A percentile compares a stretch with the other conserved stretches of the same genome.
Evolutionary conservation across 2,888 invertebrate species (phyloP).

Genomic region (Calliphora vomitoria): DNA sequence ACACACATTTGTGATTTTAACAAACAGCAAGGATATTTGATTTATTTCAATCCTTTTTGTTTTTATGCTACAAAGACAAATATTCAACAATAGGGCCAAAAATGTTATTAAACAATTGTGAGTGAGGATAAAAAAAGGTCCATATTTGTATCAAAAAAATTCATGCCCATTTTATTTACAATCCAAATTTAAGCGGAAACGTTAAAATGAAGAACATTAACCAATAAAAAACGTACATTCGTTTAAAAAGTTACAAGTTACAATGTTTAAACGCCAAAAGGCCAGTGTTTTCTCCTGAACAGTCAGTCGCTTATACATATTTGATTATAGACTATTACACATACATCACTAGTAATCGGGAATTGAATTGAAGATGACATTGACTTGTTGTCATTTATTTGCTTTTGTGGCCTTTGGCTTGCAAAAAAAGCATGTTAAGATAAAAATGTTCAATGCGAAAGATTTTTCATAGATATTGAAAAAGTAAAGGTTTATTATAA

Average conservation of each 20-base stretch:
- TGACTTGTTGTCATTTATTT: conserved; percentile 35
- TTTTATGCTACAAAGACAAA: neutral
- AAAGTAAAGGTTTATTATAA: too few species aligned
- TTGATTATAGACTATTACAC: neutral
- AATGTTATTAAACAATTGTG: too few species aligned
- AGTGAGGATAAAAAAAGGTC: conserved; percentile 1
- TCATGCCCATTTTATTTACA: conserved; percentile 27
- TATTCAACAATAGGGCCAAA: neutral
- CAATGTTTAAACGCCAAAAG: neutral
- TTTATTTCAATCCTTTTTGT: conserved; percentile 31
- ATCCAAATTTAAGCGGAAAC: conserved; percentile 39
- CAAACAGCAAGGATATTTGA: conserved; percentile 27
- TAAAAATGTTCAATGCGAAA: neutral
- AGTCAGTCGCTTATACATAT: neutral
- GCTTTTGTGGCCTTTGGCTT: neutral
- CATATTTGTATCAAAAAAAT: neutral
- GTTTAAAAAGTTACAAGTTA: too few species aligned
- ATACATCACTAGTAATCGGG: neutral
- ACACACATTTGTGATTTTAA: neutral
- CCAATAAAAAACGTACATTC: too few species aligned
- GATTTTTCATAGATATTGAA: too few species aligned
- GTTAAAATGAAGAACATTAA: neutral
- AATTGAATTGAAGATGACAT: conserved; percentile 21
- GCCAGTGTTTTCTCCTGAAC: neutral
- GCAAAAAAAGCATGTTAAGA: neutral